Evolutionary conservation across 2,797 vertebrate species (phyloP), one percentile per base, ranked within the genome.

Genomic region (Sebastes wilsoni): DNA sequence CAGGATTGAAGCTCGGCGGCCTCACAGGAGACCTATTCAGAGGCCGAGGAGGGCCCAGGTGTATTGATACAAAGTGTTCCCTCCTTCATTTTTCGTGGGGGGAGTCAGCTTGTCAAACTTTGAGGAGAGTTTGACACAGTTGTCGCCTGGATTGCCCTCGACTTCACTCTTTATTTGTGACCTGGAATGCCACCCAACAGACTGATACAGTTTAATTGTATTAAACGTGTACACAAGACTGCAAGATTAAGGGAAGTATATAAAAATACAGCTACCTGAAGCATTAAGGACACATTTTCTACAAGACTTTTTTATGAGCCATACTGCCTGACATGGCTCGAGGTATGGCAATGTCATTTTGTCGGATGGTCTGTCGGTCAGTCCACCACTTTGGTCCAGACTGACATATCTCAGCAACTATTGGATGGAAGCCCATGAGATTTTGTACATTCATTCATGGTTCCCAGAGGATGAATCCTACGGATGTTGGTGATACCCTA

Each of bases 11-110:
- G 76, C 61, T 77, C 69, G 2, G 12, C 59, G 20, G 27, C 54
- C 86, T 85, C 64, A 81, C 74, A 86, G 72, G 72, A 79, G 82
- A 83, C 70, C 20, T 71, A 68, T 78, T 88, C 72, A 80, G 71
- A 82, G 78, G 54, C 62, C 9, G 34, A 66, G 71, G n/a, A 74
- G 76, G 83, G 71, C 78, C 77, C 70, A 75, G 80, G 78, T 78
- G 79, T 55, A 70, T 70, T 81, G 38, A 75, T 54, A 80, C 72
- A 70, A 79, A 70, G 54, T 83, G 66, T 77, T 75, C 7, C 67
- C 68, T 62, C 38, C 14, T 42, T 42, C 38, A 42, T 42, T 42
- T 42, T 84, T 74, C 9, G 2, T 42, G 64, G 34, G 54, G 38
- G 68, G 60, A 82, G 71, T 86, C 71, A 83, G 34, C 62, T 75